A percentile compares a stretch with the other conserved stretches of the same genome.
Conservation (phyloP, 2,888 invertebrate species). For the Pseudolycoriella hygida region DNA sequence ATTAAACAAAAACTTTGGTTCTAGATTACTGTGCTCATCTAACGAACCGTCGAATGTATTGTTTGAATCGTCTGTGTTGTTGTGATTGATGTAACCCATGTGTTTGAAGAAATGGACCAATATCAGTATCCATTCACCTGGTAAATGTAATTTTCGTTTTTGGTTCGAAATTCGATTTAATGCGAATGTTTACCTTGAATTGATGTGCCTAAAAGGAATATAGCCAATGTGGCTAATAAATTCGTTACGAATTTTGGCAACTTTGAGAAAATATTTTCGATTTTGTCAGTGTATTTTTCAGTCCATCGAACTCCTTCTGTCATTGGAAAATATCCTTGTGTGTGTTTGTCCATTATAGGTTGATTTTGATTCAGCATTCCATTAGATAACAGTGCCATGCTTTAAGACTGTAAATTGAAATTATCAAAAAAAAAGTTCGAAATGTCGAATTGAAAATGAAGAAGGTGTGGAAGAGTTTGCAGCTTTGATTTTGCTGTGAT, state of each 20-base stretch:
- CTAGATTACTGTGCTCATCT: too few species aligned
- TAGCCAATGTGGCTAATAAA: constrained; percentile 37
- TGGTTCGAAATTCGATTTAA: neutral
- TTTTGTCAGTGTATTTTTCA: constrained; percentile 34
- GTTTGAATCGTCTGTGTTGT: too few species aligned
- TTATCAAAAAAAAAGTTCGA: too few species aligned
- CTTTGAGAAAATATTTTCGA: constrained; percentile 37
- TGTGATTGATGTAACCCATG: constrained; percentile 11
- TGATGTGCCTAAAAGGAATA: constrained; percentile 43
- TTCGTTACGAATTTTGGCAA: constrained; percentile 36
- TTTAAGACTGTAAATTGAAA: too few species aligned
- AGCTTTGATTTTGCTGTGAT: too few species aligned
- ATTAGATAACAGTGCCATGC: too few species aligned
- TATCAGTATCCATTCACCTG: constrained; percentile 52
- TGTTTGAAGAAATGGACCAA: constrained; percentile 42
- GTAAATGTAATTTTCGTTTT: constrained; percentile 14
- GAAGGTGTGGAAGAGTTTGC: too few species aligned
- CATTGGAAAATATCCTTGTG: constrained; percentile 29
- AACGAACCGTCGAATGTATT: too few species aligned
- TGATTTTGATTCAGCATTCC: too few species aligned
- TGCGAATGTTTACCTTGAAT: constrained; percentile 34
- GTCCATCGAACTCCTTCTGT: constrained; percentile 40
- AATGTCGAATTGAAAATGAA: too few species aligned
- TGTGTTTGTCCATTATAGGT: too few species aligned
- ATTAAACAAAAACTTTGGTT: too few species aligned